Conservation (phyloP, 2,888 invertebrate species). For the Pterobdella sp. region DNA sequence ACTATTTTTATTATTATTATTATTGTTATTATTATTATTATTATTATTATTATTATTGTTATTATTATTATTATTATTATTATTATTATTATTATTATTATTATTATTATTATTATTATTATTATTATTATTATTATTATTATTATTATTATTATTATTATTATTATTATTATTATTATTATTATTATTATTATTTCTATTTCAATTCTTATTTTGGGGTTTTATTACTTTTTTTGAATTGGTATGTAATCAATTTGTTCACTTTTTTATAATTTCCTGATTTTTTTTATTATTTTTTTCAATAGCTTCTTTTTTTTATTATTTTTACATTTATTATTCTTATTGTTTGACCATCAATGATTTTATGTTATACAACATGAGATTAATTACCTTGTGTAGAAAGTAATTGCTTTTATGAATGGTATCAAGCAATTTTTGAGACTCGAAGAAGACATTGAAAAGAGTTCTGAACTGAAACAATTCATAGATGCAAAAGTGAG, state of each 20-base stretch:
- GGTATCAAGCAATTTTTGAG: too few species aligned
- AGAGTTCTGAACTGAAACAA: too few species aligned
- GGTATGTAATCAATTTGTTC: not conserved
- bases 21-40: slow-evolving; percentile 30
- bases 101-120: slow-evolving; percentile 27
- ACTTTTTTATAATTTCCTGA: not conserved
- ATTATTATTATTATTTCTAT: slow-evolving; percentile 15
- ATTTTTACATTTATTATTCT: not conserved
- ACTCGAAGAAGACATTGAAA: too few species aligned
- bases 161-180: slow-evolving; percentile 26
- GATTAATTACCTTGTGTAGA: too few species aligned
- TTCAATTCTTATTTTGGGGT: not conserved
- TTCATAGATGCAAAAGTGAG: too few species aligned
- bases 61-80: slow-evolving; percentile 27
- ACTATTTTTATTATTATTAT: slow-evolving; percentile 17
- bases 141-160: slow-evolving; percentile 24
- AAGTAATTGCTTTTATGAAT: too few species aligned
- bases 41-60: slow-evolving; percentile 23
- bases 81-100: slow-evolving; percentile 26
- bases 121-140: slow-evolving; percentile 22
- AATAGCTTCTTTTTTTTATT: not conserved
- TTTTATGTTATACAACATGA: too few species aligned
- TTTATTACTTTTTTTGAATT: not conserved
- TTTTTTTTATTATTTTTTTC: not conserved
- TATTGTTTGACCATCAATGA: too few species aligned